Base-by-base conservation (phyloP, 2,113 vertebrate genomes). In the Notarius lentiginosus region DNA sequence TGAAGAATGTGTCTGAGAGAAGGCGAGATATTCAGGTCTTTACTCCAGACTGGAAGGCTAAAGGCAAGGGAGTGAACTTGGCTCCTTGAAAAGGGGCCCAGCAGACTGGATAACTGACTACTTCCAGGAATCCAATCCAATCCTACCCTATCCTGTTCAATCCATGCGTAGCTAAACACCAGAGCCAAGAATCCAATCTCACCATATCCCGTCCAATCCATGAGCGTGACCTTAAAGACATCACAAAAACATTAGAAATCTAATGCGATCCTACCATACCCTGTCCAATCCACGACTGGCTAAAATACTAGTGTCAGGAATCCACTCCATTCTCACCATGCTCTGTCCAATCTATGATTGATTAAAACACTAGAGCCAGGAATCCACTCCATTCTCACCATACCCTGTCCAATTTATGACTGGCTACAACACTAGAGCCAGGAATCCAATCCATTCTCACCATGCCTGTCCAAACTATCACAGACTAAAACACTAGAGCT, bases 1-100 rank as follows among this genome's bases (percentile, higher is more conserved):
- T 77, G 41, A 85, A 82, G 84, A 82, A 88, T 88, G 83, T 65
- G 68, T 85, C 85, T 41, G 49, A 68, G 88, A 73, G 68, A 41
- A 60, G 73, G 66, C 80, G 73, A 30, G 76, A 79, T 17, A 56
- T 75, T 75, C 47, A 22, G 10, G 72, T 3, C 3, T 75, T 75
- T 24, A 12, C 17, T 47, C 34, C 72, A 51, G 20, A 75, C 72
- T 51, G 41, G 17, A 34, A 15, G 27, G 5, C 66, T 17, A 15
- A 47, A 75, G 18, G 41, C 2, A 47, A 75, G 41, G 41, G 7
- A 47, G 9, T 10, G 41, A 75, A 49, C 27, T 34, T 66, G 63
- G 11, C 63, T 34, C 15, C 34, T 7, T 30, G 27, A 66, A 27
- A 66, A 34, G 30, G 66, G 5, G 4, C 15, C 66, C 27, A 17